Conservation (phyloP, 1,140 invertebrate genomes). For the Temnothorax nylanderi region DNA sequence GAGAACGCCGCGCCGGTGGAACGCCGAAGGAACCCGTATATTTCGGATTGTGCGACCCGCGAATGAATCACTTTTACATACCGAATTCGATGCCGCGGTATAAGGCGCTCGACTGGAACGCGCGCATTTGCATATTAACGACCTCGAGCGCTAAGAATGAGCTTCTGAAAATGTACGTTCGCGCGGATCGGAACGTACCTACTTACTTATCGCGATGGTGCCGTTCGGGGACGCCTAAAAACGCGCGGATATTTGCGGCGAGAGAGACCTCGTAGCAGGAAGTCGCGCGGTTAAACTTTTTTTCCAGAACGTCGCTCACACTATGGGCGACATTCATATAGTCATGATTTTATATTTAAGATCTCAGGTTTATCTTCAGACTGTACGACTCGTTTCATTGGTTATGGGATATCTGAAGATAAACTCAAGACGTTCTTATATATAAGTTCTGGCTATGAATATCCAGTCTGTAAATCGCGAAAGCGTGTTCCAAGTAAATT, state of each 20-base stretch:
- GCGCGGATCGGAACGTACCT: not conserved
- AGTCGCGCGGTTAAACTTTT: not conserved
- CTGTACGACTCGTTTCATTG: no score
- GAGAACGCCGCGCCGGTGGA: not conserved
- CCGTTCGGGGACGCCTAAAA: conserved; percentile 19
- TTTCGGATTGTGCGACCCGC: conserved; percentile 53
- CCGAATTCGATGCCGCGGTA: conserved; percentile 50
- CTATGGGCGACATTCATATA: no score
- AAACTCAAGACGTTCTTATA: no score
- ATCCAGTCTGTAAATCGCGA: not conserved
- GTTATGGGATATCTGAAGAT: no score
- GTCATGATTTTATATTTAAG: no score
- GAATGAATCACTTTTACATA: conserved; percentile 63
- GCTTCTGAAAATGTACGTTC: conserved; percentile 29
- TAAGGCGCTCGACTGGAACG: conserved; percentile 63
- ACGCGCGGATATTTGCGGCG: not conserved
- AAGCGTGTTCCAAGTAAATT: not conserved
- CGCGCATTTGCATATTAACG: conserved; percentile 71
- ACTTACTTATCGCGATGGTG: not conserved
- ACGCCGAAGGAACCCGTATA: not conserved
- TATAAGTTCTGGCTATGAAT: no score
- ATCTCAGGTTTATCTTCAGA: no score
- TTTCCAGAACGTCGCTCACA: not conserved
- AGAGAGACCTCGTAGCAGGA: not conserved
- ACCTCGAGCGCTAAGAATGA: conserved; percentile 63